A percentile compares a stretch with the other conserved stretches of the same genome.
Conservation (phyloP, 2,888 invertebrate species). For the Keiferia lycopersicella region DNA sequence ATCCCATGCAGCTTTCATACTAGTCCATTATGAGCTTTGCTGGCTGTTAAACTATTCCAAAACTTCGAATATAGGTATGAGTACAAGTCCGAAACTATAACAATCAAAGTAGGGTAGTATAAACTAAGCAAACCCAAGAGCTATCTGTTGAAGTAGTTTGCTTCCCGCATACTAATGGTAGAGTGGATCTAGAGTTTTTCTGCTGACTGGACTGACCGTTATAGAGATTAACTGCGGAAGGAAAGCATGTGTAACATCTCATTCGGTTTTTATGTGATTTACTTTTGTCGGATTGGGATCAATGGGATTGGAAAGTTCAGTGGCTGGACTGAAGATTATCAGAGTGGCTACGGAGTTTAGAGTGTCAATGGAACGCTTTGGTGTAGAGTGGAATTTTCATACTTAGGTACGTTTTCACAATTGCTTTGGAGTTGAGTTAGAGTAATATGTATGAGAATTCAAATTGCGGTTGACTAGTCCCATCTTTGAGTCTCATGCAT, state of each 20-base stretch:
- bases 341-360: too few relatives aligned
- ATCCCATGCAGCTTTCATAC: too few relatives aligned
- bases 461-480: too few relatives aligned
- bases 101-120: not conserved
- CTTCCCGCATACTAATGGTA: conserved; percentile 4
- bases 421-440: too few relatives aligned
- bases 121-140: not conserved
- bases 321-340: too few relatives aligned
- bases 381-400: too few relatives aligned
- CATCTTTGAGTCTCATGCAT: too few relatives aligned
- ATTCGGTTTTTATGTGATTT: not conserved
- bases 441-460: too few relatives aligned
- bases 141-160: conserved; percentile 2
- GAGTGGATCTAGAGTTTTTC: not conserved
- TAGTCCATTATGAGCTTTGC: not conserved
- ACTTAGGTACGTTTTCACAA: too few relatives aligned
- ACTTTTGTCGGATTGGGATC: not conserved
- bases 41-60: not conserved
- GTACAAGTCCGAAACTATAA: not conserved
- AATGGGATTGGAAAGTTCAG: too few relatives aligned
- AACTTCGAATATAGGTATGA: not conserved
- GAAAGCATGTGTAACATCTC: conserved; percentile 13
- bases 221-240: conserved; percentile 35
- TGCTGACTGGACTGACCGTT: conserved; percentile 8
- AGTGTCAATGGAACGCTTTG: too few relatives aligned